These are phyloP conservation scores for Pelecanus crispus DNA, from an alignment of 2,113 vertebrate genomes.

Conservation along the genomic window DNA sequence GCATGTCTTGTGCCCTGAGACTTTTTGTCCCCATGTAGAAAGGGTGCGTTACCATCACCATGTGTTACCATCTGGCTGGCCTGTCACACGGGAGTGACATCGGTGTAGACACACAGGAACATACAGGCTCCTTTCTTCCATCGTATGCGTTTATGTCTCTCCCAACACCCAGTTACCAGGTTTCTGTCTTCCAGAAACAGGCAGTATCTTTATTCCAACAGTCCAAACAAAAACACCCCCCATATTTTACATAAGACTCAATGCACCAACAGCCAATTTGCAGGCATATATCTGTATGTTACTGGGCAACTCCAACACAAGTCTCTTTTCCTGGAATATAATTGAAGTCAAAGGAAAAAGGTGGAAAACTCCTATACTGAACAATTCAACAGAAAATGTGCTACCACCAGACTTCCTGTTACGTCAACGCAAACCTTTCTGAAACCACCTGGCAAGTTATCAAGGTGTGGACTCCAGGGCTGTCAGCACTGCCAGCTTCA, in stretches of 20 bases:
- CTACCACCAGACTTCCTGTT: background rate
- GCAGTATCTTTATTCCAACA: background rate
- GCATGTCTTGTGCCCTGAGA: background rate
- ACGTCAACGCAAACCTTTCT: background rate
- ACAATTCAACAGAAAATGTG: background rate
- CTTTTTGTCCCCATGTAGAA: background rate
- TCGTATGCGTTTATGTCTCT: background rate
- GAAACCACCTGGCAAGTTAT: background rate
- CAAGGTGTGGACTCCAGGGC: background rate
- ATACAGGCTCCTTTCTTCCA: background rate
- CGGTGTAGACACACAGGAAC: background rate
- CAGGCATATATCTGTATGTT: background rate
- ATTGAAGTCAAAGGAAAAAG: background rate
- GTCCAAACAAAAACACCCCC: background rate
- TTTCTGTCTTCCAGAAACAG: background rate
- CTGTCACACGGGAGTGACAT: background rate
- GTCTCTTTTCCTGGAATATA: background rate
- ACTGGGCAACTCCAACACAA: background rate
- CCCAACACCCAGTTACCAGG: background rate
- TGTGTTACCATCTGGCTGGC: background rate
- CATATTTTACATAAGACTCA: background rate
- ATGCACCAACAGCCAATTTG: background rate
- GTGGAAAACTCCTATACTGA: background rate
- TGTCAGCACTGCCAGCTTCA: background rate
- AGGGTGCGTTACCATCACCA: accelerated